Percentiles rank a stretch among this genome's conserved stretches.
Evolutionary conservation across 2,113 vertebrate genomes (phyloP).

Genomic region (Elgaria multicarinata): DNA sequence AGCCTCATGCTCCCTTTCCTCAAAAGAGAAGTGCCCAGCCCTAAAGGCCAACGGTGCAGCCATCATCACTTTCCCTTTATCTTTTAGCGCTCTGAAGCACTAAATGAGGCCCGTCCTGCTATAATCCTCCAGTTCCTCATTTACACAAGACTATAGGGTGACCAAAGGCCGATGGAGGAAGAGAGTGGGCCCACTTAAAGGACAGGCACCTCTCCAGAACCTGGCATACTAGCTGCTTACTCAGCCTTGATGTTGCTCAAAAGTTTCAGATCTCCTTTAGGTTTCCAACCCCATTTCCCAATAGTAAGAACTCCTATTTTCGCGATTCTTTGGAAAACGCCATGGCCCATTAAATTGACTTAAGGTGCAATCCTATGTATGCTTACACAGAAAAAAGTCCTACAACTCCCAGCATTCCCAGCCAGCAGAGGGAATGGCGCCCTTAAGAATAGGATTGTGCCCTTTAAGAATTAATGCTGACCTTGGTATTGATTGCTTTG

Average conservation of each 20-base stretch:
- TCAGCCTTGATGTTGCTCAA: neutral
- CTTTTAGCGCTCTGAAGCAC: neutral
- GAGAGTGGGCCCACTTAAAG: neutral
- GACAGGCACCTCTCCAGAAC: neutral
- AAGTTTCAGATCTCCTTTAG: neutral
- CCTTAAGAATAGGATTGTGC: too few species aligned
- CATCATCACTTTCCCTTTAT: neutral
- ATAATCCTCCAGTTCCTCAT: neutral
- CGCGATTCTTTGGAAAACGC: neutral
- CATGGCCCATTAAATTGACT: neutral
- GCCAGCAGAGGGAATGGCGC: too few species aligned
- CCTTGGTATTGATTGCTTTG: neutral
- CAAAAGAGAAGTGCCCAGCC: neutral
- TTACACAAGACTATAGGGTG: neutral
- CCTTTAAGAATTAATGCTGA: too few species aligned
- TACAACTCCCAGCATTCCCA: too few species aligned
- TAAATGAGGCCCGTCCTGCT: neutral
- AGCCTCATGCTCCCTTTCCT: neutral
- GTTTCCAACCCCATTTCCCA: neutral
- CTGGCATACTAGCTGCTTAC: neutral
- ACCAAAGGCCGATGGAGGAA: neutral
- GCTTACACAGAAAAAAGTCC: too few species aligned
- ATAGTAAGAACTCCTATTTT: neutral
- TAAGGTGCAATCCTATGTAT: too few species aligned
- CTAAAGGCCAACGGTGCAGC: too few species aligned